Base-by-base conservation (phyloP, 1,140 invertebrate species). In the Cylas formicarius region DNA sequence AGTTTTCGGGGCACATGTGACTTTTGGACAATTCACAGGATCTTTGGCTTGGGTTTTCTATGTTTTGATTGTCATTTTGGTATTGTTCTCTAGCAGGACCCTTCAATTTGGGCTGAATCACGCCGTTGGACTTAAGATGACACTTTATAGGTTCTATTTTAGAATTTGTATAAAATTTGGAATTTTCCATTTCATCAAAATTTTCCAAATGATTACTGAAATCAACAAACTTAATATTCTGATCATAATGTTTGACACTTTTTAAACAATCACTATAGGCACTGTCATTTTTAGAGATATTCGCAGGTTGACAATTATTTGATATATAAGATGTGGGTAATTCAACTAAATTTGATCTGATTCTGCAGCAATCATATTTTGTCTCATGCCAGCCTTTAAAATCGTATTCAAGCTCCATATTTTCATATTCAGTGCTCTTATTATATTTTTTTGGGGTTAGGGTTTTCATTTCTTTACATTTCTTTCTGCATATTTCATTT, bases 321-420 rank as follows among this genome's bases (percentile, higher is more conserved):
- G 61, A 50, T 26, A 65, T 65, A 44, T 66, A 66, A 14, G 58
- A 58, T 9, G 64, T 65, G 34, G 64, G 64, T 26, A 66, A 43
- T 48, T 66, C 64, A 34, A 61, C 64, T 17, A 65, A 42, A 46
- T 64, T 65, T 24, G 60, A 53, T 44, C 62, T 55, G 29, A 57
- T 44, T 39, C 55, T 52, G 24, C 48, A 57, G 32, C 48, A 52
- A 38, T 58, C 56, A 38, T 40, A 44, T 13, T 44, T 48, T 13
- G 47, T 34, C 18, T 60, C 56, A 37, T 53, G 46, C 38, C 40
- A 46, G 8, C 45, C 41, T 28, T 43, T 56, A 18, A 22, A 44
- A 26, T 62, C 55, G 43, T 56, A 62, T 33, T 65, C 61, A 14
- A 63, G 31, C 27, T 62, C 60, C 57, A 60, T 57, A 47, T 65